Evolutionary conservation across 2,113 vertebrate species (phyloP).

Genomic region (Hemicordylus capensis): DNA sequence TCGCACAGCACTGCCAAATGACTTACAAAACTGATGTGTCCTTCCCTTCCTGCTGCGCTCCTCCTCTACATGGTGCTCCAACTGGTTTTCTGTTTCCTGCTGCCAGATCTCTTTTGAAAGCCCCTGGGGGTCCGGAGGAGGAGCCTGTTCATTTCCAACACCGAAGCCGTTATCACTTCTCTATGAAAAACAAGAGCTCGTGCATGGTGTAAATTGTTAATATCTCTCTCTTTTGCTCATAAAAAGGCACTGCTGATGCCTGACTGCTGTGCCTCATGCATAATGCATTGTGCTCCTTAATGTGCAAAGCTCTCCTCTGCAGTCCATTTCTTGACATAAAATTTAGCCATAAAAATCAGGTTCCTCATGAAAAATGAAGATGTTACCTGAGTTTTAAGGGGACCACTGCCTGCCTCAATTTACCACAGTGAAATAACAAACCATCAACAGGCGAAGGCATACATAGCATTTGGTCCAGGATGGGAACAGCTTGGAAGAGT

Average conservation of each 20-base stretch:
- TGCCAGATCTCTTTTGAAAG: neutral
- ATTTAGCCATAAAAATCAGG: conserved; percentile 22
- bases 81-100: neutral
- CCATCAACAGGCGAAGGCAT: neutral
- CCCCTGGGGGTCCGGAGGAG: neutral
- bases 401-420: neutral
- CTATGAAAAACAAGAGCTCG: conserved; percentile 31
- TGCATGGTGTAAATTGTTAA: fast-evolving
- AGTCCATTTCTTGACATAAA: conserved; percentile 45
- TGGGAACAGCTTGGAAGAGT: neutral
- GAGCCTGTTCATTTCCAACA: neutral
- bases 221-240: conserved; percentile 30
- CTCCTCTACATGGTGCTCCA: neutral
- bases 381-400: conserved; percentile 14
- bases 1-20: neutral
- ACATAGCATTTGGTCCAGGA: neutral
- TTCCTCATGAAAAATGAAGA: conserved; percentile 26
- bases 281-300: conserved; percentile 52
- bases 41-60: neutral
- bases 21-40: neutral
- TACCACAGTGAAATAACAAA: conserved; percentile 14
- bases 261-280: conserved; percentile 39
- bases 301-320: conserved; percentile 41
- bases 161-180: conserved; percentile 6
- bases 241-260: conserved; percentile 26